Conservation (phyloP, 2,797 vertebrate genomes). For the Calcarius lapponicus region DNA sequence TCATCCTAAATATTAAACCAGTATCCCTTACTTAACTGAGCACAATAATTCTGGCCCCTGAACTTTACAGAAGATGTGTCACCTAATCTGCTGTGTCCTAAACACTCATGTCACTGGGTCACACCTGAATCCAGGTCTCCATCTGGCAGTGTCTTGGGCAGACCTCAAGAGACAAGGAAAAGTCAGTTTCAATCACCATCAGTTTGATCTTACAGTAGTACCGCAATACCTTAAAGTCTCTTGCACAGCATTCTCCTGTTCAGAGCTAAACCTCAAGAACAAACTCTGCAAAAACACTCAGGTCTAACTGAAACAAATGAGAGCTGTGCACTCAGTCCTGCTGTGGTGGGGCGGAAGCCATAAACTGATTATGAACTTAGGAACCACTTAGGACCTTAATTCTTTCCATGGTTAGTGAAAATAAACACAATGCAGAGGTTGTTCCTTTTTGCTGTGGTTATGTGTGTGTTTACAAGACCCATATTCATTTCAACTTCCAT, state of each 20-base stretch:
- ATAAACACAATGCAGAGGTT: conserved; percentile 35
- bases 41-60: neutral
- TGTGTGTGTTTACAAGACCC: neutral
- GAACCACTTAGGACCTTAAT: conserved; percentile 29
- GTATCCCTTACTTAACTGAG: neutral
- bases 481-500: conserved; percentile 46
- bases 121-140: conserved; percentile 35
- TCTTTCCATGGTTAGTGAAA: conserved; percentile 2
- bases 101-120: neutral
- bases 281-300: neutral
- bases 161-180: neutral
- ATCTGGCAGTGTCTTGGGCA: neutral
- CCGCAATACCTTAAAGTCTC: neutral
- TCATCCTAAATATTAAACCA: neutral
- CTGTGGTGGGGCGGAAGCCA: neutral
- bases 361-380: conserved; percentile 42
- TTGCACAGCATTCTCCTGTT: neutral
- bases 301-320: neutral
- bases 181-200: conserved; percentile 6
- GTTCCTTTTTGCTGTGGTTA: conserved; percentile 34
- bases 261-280: neutral
- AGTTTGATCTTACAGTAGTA: neutral
- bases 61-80: accelerated
- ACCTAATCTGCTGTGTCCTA: neutral
- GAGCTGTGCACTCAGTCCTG: neutral